Evolutionary conservation across 2,113 vertebrate genomes (phyloP), one percentile per base, ranked within the genome.

Genomic region (Trichechus manatus): DNA sequence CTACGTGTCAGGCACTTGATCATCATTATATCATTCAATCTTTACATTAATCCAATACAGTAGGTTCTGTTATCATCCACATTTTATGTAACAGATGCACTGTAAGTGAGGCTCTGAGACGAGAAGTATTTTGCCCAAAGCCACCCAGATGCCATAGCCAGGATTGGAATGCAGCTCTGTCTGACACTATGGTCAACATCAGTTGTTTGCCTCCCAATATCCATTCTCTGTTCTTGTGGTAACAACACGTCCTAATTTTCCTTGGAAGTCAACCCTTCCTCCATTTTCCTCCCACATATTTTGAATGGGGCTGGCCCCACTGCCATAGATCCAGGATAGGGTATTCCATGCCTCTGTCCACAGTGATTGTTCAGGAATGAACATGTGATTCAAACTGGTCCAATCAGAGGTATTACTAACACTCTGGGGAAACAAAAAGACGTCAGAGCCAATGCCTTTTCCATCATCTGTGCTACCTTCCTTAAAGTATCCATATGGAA

Each of bases 71-170:
- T 50, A 25, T 29, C 19, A 17, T 10, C 39, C 39, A 22, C 42
- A 42, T 22, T 47, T 19, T 11, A 33, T 1, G 5, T 0, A 1
- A 13, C 2, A 31, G 47, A 11, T 19, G 20, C 20, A 36, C 8
- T 15, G 15, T 23, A 42, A 42, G 9, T 0, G 1, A 39, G 86
- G 19, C 42, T 72, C 56, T 7, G 63, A 50, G 64, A 68, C 4
- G 4, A 2, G 33, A 50, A 13, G 0, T 9, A 7, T 44, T 74
- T 53, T 36, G n/a, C 9, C 63, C 4, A 4, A 9, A 11, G 63
- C 3, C 3, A 0, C 42, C 17, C 5, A 29, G 47, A 47, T 9
- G 42, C 33, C 75, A 9, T 4, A 61, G 47, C 19, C 25, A 19
- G 66, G n/a, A 6, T 1, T 22, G 10, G 19, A 39, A 23, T n/a